These are phyloP conservation scores for Cryptocheilus praepositus DNA, from an alignment of 2,888 invertebrate species.

Conservation along the genomic window DNA sequence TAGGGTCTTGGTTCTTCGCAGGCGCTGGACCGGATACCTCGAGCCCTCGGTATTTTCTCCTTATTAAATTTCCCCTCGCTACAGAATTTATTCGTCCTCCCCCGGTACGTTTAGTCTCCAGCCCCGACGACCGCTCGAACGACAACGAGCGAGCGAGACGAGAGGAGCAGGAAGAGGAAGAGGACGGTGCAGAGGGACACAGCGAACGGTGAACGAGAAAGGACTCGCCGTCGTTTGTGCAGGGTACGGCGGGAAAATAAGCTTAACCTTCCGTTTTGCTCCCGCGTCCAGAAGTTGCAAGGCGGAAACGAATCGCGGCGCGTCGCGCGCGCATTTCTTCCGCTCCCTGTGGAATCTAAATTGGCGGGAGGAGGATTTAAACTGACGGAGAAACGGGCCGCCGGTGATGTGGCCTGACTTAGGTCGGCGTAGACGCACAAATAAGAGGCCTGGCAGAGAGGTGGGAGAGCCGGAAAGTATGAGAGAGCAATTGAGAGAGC, in stretches of 20 bases:
- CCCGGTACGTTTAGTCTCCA: constrained; percentile 7
- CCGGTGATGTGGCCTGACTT: too few relatives aligned
- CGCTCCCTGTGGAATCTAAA: constrained; percentile 1
- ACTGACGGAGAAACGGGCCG: too few relatives aligned
- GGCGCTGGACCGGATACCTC: constrained; percentile 11
- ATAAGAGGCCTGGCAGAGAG: too few relatives aligned
- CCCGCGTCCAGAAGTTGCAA: constrained; percentile 2
- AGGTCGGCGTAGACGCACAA: too few relatives aligned
- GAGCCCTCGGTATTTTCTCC: constrained; percentile 27
- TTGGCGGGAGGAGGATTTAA: background rate
- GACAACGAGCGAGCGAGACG: background rate
- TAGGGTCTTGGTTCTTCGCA: constrained; percentile 12
- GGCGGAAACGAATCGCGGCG: background rate
- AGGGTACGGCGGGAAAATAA: background rate
- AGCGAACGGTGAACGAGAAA: too few relatives aligned
- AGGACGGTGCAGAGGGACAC: too few relatives aligned
- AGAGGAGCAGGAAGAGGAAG: background rate
- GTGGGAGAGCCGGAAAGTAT: too few relatives aligned
- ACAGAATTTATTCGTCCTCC: constrained; percentile 30
- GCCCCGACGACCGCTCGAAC: constrained; percentile 4
- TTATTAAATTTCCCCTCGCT: constrained; percentile 36
- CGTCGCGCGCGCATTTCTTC: constrained; percentile 1
- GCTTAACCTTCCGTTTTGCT: constrained; percentile 3
- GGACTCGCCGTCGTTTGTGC: too few relatives aligned
- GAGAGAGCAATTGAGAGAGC: too few relatives aligned